phyloP scores from a whole-genome alignment of 2,888 invertebrate species.

The Epinotia demarniana region DNA sequence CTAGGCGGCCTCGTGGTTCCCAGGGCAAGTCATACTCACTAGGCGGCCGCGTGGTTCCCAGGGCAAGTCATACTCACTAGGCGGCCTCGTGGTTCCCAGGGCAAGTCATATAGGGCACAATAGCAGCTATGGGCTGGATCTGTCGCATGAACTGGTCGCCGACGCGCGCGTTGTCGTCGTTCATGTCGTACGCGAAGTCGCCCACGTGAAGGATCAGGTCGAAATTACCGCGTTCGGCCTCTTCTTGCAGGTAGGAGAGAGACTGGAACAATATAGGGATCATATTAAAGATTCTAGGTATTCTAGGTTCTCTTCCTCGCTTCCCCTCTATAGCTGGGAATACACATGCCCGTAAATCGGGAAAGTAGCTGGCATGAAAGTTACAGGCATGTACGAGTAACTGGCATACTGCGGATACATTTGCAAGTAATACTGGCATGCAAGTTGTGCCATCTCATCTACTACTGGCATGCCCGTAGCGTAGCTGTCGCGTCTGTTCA shows the following conservation, averaged over 20 bases:
- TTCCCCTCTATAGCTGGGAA: no score
- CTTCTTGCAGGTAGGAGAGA: conserved; percentile 92
- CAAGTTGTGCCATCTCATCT: no score
- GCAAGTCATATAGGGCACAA: conserved; percentile 96
- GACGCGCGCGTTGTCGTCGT: conserved; percentile 90
- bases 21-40: conserved; percentile 90
- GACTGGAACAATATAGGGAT: conserved; percentile 77
- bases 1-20: conserved; percentile 95
- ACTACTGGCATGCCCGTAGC: no score
- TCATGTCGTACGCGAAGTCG: conserved; percentile 98
- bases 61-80: conserved; percentile 95
- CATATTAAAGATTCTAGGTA: no score
- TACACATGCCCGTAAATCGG: no score
- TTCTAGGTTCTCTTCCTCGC: no score
- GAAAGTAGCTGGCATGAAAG: no score
- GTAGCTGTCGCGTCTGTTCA: no score
- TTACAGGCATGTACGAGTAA: no score
- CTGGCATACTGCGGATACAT: no score
- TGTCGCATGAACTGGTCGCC: conserved; percentile 98
- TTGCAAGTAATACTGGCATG: no score
- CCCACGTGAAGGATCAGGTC: conserved; percentile 96
- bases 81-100: conserved; percentile 96
- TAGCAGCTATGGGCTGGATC: conserved; percentile 94
- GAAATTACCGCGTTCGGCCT: conserved; percentile 91
- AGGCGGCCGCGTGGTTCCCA: conserved; percentile 95